Conservation (phyloP, 1,140 invertebrate genomes). For the Cylas formicarius region DNA sequence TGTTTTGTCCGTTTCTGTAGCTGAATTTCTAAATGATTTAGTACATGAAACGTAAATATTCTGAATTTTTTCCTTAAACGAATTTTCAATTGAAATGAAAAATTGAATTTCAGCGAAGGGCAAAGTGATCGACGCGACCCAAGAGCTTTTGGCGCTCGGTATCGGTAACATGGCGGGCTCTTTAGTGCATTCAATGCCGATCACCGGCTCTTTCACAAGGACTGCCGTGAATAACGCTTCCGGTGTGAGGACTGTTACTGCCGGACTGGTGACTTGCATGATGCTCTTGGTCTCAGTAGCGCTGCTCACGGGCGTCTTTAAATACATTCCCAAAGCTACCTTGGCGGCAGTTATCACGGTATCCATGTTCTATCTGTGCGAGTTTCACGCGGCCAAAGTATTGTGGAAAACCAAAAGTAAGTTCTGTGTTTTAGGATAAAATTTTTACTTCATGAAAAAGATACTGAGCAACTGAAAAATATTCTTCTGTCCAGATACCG, state of each 20-base stretch:
- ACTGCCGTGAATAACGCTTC: slow-evolving; percentile 89
- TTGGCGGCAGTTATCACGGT: slow-evolving; percentile 69
- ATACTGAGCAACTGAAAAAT: too few relatives aligned
- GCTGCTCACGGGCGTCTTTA: slow-evolving; percentile 65
- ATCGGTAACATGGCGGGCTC: slow-evolving; percentile 77
- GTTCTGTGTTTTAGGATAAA: too few relatives aligned
- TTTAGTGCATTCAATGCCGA: slow-evolving; percentile 81
- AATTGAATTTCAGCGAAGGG: slow-evolving; percentile 65
- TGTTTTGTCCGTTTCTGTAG: too few relatives aligned
- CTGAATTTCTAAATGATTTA: too few relatives aligned
- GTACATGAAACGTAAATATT: too few relatives aligned
- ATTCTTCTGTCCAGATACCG: too few relatives aligned
- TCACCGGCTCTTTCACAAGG: slow-evolving; percentile 80
- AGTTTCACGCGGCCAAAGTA: slow-evolving; percentile 63
- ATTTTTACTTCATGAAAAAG: too few relatives aligned
- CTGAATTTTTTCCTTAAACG: too few relatives aligned
- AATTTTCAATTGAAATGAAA: too few relatives aligned
- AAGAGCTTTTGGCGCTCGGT: slow-evolving; percentile 79
- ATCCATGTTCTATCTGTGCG: slow-evolving; percentile 75
- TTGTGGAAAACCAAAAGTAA: slow-evolving; percentile 81
- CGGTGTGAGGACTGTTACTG: slow-evolving; percentile 78
- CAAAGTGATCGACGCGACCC: slow-evolving; percentile 69
- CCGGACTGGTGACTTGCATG: slow-evolving; percentile 64
- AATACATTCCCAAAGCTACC: slow-evolving; percentile 71
- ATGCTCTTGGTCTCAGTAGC: slow-evolving; percentile 63